Evolutionary conservation across 2,113 vertebrate genomes (phyloP), one percentile per base, ranked within the genome.

Genomic region (Ondatra zibethicus): DNA sequence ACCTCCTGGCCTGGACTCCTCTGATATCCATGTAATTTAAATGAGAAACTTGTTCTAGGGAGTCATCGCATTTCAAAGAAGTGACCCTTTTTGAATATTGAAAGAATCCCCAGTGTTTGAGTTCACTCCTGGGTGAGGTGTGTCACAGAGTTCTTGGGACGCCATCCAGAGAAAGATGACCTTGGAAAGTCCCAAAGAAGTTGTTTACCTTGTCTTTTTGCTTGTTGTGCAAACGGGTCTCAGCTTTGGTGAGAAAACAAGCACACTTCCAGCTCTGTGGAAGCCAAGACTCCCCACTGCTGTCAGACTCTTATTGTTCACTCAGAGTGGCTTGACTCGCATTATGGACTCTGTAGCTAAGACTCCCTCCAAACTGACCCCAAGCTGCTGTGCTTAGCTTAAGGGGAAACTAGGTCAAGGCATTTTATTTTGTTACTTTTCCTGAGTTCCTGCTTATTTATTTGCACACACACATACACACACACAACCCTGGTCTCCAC

Each of bases 201-300:
- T 92, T 98, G 95, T 98, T 98, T 97, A 97, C 88, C 96, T 97
- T 97, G 68, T 91, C 85, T 89, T 92, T 97, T 75, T 96, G 92
- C 96, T 97, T 98, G 97, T 98, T 97, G 96, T 98, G 97, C 96
- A 97, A 97, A 97, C 96, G 93, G 95, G 96, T 58, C 82, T 94
- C 89, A 50, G 95, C 88, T 93, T 91, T 96, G 81, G 90, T 93
- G 55, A 95, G 95, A 89, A 97, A 94, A 91, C 78, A 95, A 96
- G 93, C 45, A 86, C 61, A 86, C 81, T 97, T 94, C 90, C 42
- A 92, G 84, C 85, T 96, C 77, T 65, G 58, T 55, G 76, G 92
- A 89, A 94, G 84, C 91, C 81, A 91, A 82, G 94, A 93, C 89
- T 91, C 85, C 63, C 76, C 72, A 87, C 13, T 70, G 68, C 92